Evolutionary conservation across 2,888 invertebrate genomes (phyloP), one percentile per base, ranked within the genome.

Genomic region (Drosophila mimica): DNA sequence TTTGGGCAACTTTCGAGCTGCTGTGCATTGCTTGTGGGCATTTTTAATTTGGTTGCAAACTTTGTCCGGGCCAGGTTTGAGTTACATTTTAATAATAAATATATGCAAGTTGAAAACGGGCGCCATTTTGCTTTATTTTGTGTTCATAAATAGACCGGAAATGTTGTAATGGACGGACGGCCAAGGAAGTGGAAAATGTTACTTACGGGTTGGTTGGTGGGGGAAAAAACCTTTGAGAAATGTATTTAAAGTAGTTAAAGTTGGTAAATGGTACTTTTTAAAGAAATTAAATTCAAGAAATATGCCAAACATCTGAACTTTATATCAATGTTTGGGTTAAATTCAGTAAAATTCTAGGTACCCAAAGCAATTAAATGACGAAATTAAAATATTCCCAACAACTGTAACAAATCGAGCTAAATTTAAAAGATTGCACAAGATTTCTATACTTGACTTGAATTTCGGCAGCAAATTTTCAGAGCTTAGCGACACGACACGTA

Each of bases 11-110:
- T 76, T 80, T 78, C 70, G 54, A 73, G 83, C 78, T 69, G 66
- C 73, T 46, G 66, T 70, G 75, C 65, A 60, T 56, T 49, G 81
- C 81, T 66, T 74, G 69, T 69, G 81, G 81, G 59, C 72, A 83
- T 67, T 82, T 85, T 89, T 82, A 87, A 84, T 82, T 82, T 80
- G 66, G 80, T 79, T 79, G 53, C 64, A 79, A 87, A 89, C 77
- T 80, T 78, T 77, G 70, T 17, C 53, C 52, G 68, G 59, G 77
- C 70, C 48, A 76, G 68, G 70, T 74, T 84, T 69, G 80, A 66
- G 77, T 63, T 79, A 60, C 72, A 88, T 84, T 89, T 89, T 82
- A 88, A 89, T 89, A 89, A 88, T 88, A 82, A 88, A 84, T 89
- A 77, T 79, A 31, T 71, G 43, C 28, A 36, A 30, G 36, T 17